Conservation (phyloP, 1,140 invertebrate genomes). For the Panagrolaimus sp. region DNA sequence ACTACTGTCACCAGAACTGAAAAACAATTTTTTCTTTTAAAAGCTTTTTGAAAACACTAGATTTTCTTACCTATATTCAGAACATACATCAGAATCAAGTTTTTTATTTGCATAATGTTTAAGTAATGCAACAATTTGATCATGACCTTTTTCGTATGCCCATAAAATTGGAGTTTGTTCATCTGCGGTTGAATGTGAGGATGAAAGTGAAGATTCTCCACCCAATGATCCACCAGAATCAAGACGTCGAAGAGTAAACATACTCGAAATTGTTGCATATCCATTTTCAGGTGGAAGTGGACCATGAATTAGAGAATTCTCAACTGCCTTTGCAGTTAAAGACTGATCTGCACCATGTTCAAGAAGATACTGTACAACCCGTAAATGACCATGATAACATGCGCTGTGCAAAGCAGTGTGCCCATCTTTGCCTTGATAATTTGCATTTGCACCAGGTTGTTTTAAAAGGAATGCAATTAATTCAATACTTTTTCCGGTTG, state of each 20-base stretch:
- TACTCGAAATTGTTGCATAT: slow-evolving; percentile 26
- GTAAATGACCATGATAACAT: slow-evolving; percentile 63
- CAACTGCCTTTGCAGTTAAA: slow-evolving; percentile 57
- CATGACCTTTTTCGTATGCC: slow-evolving; percentile 64
- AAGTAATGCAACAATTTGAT: slow-evolving; percentile 63
- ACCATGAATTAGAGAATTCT: background rate
- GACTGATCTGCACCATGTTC: slow-evolving; percentile 64
- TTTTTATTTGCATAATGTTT: slow-evolving; percentile 63
- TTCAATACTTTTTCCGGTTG: slow-evolving; percentile 62
- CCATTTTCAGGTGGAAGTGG: background rate
- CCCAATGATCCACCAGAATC: slow-evolving; percentile 21
- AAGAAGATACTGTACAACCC: slow-evolving; percentile 62
- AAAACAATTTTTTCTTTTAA: too few species aligned
- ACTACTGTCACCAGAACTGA: slow-evolving; percentile 60
- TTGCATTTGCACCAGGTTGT: slow-evolving; percentile 61
- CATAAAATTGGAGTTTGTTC: slow-evolving; percentile 63
- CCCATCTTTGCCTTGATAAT: slow-evolving; percentile 63
- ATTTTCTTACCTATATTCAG: slow-evolving; percentile 39
- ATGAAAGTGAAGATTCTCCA: slow-evolving; percentile 18
- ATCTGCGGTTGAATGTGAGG: slow-evolving; percentile 49
- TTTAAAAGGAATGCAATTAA: slow-evolving; percentile 62
- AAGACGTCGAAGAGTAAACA: slow-evolving; percentile 31
- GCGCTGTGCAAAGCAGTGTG: slow-evolving; percentile 64
- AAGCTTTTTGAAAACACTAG: too few species aligned
- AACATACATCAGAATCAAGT: slow-evolving; percentile 61